A percentile compares a stretch with the other conserved stretches of the same genome.
Evolutionary conservation across 2,888 invertebrate species (phyloP).

Genomic region (Tetanocera ferruginea): DNA sequence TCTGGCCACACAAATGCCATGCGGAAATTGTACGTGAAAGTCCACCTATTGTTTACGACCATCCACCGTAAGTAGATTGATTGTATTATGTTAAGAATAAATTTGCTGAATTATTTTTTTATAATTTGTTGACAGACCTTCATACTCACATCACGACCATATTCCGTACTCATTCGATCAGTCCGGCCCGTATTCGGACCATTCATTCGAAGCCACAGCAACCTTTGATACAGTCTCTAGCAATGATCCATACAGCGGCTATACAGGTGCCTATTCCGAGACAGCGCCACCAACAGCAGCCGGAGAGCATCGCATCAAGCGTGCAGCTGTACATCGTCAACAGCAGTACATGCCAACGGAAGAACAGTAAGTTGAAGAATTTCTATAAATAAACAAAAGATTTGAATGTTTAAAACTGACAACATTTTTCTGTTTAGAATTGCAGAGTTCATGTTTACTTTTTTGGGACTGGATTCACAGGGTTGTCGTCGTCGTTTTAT

Average conservation of each 20-base stretch:
- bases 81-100: not conserved
- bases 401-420: not conserved
- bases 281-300: conserved; percentile 42
- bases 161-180: conserved; percentile 58
- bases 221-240: conserved; percentile 49
- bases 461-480: conserved; percentile 65
- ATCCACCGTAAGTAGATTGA: conserved; percentile 65
- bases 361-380: conserved; percentile 58
- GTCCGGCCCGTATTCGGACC: conserved; percentile 50
- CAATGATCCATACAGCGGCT: conserved; percentile 63
- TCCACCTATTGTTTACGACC: conserved; percentile 59
- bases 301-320: conserved; percentile 46
- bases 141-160: conserved; percentile 54
- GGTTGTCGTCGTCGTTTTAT: conserved; percentile 71
- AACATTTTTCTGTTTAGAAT: conserved; percentile 54
- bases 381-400: too few relatives aligned
- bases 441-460: conserved; percentile 66
- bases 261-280: conserved; percentile 56
- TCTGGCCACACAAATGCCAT: conserved; percentile 58
- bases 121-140: not conserved
- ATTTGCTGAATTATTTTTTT: not conserved
- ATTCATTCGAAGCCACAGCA: conserved; percentile 43
- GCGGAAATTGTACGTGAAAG: conserved; percentile 51
- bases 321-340: conserved; percentile 50
- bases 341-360: conserved; percentile 54